phyloP scores from a whole-genome alignment of 37 sponge, comb jelly and placozoan species.

The Beroe ovata region DNA sequence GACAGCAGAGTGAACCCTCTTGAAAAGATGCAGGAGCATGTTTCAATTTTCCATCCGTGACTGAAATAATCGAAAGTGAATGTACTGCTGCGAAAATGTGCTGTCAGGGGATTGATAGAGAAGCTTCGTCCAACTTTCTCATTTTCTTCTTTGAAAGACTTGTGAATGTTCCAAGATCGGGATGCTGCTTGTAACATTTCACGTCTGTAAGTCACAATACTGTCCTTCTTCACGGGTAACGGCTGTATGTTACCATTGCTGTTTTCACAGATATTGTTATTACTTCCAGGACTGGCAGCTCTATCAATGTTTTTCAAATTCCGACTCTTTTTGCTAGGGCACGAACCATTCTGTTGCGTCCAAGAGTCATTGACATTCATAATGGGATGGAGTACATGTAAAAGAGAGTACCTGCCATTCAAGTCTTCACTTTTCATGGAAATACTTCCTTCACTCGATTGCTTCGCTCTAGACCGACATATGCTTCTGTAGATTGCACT shows the following conservation, averaged over 20 bases:
- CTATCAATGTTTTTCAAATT: background rate
- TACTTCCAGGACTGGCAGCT: background rate
- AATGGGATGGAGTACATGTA: slow-evolving; percentile 35
- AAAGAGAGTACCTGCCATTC: slow-evolving; percentile 7
- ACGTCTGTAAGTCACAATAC: background rate
- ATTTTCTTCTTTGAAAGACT: background rate
- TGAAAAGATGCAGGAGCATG: slow-evolving; percentile 18
- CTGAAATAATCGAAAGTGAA: background rate
- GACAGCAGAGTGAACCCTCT: slow-evolving; percentile 15
- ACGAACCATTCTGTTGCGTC: background rate
- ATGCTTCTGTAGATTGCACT: background rate
- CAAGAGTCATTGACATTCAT: background rate
- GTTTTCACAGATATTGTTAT: background rate
- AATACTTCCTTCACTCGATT: background rate
- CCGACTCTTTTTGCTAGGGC: background rate
- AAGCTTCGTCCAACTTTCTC: slow-evolving; percentile 24
- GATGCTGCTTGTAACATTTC: background rate
- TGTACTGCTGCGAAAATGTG: background rate
- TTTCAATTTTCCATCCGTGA: slow-evolving; percentile 1
- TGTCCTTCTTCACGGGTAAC: background rate
- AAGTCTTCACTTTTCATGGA: background rate
- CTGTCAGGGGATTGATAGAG: slow-evolving; percentile 25
- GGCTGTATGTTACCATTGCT: background rate
- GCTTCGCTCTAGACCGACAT: background rate
- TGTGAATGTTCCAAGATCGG: slow-evolving; percentile 5